These are phyloP conservation scores for Anas acuta DNA, from an alignment of 2,797 vertebrate species.

Conservation along the genomic window DNA sequence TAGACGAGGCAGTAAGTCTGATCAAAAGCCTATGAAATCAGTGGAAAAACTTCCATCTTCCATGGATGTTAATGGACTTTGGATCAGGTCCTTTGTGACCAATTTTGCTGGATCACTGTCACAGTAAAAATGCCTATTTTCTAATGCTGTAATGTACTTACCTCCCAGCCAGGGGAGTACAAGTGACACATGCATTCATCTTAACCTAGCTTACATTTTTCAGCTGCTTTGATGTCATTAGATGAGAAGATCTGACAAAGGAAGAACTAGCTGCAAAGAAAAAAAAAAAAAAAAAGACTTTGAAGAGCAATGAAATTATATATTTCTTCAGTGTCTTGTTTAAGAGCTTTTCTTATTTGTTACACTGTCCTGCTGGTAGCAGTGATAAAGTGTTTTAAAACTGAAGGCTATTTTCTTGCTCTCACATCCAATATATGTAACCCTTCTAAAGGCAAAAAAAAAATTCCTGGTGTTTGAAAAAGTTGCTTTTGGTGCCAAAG, in stretches of 20 bases:
- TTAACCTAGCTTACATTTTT: slow-evolving; percentile 18
- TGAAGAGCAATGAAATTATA: background rate
- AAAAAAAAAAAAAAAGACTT: background rate
- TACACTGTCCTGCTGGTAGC: slow-evolving; percentile 1
- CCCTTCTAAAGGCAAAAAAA: slow-evolving; percentile 61
- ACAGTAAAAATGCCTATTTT: background rate
- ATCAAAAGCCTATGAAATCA: slow-evolving; percentile 17
- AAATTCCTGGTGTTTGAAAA: slow-evolving; percentile 65
- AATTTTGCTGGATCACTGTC: background rate
- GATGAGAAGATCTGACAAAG: background rate
- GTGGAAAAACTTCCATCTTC: background rate
- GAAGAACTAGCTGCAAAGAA: background rate
- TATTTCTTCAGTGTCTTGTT: background rate
- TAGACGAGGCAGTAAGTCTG: background rate
- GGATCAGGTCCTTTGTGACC: background rate
- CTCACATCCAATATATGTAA: slow-evolving; percentile 26
- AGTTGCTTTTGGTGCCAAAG: slow-evolving; percentile 55
- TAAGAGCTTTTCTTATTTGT: background rate
- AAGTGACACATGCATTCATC: background rate
- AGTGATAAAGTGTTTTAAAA: slow-evolving; percentile 40
- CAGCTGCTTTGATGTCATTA: slow-evolving; percentile 10
- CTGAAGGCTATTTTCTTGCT: slow-evolving; percentile 27
- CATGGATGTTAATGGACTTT: background rate
- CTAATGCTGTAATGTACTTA: background rate
- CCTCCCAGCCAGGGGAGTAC: background rate